phyloP scores from a whole-genome alignment of 2,797 vertebrate genomes.

The Leptatherina wallacei region DNA sequence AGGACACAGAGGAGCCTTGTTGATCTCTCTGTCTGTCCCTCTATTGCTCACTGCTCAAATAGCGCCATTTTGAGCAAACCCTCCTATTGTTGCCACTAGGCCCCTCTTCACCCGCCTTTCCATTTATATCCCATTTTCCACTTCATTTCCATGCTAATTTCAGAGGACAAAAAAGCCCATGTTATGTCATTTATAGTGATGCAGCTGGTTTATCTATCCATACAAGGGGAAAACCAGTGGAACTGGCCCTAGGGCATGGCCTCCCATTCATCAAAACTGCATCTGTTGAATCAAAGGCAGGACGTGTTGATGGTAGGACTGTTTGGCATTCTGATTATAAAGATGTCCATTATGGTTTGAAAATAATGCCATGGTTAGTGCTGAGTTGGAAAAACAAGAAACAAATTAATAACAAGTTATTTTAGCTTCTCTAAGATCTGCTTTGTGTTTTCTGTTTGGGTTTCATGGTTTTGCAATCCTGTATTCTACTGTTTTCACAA shows the following conservation, averaged over 20 bases:
- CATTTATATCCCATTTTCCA: slow-evolving; percentile 82
- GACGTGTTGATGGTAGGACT: slow-evolving; percentile 35
- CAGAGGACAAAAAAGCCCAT: slow-evolving; percentile 69
- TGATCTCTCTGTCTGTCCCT: slow-evolving; percentile 50
- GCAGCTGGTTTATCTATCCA: slow-evolving; percentile 76
- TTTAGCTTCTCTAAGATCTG: slow-evolving; percentile 44
- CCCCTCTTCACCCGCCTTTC: slow-evolving; percentile 75
- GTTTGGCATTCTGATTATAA: slow-evolving; percentile 52
- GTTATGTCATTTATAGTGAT: slow-evolving; percentile 79
- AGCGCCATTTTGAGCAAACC: slow-evolving; percentile 73
- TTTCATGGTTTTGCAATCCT: slow-evolving; percentile 55
- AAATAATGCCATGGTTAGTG: slow-evolving; percentile 27
- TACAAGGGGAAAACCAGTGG: slow-evolving; percentile 56
- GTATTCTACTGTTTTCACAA: slow-evolving; percentile 67
- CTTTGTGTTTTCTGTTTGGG: slow-evolving; percentile 40
- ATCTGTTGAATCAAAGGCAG: slow-evolving; percentile 65
- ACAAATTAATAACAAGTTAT: slow-evolving; percentile 50
- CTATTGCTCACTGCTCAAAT: slow-evolving; percentile 45
- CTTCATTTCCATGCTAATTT: slow-evolving; percentile 83
- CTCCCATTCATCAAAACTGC: slow-evolving; percentile 58
- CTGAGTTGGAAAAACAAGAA: slow-evolving; percentile 32
- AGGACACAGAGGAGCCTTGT: slow-evolving; percentile 81
- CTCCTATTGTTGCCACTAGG: slow-evolving; percentile 73
- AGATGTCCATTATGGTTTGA: slow-evolving; percentile 44
- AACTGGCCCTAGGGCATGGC: slow-evolving; percentile 35